These are phyloP conservation scores for Rostratula benghalensis DNA, from an alignment of 2,113 vertebrate species.

Conservation along the genomic window DNA sequence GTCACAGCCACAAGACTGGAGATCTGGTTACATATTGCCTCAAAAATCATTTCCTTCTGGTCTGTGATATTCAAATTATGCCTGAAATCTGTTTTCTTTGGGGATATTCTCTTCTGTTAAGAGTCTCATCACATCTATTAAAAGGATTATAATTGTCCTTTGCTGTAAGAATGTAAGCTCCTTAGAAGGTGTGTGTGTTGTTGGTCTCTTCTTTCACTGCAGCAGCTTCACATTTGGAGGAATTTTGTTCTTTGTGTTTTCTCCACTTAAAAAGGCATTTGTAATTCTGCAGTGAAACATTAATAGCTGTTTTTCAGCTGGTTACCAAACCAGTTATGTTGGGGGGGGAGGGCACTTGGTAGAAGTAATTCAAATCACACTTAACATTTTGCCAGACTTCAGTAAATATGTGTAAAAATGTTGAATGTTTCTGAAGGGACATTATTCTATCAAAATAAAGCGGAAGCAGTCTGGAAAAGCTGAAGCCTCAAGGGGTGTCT, in stretches of 20 bases:
- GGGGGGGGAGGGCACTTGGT: background rate
- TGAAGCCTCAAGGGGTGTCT: background rate
- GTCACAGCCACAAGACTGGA: background rate
- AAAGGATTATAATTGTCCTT: background rate
- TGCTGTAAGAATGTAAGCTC: background rate
- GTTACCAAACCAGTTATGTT: background rate
- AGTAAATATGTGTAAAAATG: background rate
- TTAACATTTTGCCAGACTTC: background rate
- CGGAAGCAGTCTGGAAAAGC: background rate
- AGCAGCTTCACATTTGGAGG: background rate
- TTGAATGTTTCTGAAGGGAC: background rate
- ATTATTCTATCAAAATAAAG: background rate
- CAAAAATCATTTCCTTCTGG: background rate
- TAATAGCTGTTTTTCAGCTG: background rate
- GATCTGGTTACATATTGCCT: background rate
- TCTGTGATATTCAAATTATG: background rate
- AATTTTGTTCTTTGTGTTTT: background rate
- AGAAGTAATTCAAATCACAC: background rate
- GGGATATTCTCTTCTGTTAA: background rate
- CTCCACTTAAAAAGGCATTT: background rate
- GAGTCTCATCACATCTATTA: background rate
- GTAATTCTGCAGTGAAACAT: background rate
- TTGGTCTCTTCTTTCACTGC: background rate
- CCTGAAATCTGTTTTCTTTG: background rate
- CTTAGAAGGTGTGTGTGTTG: background rate